phyloP scores from a whole-genome alignment of 2,797 vertebrate species.

The Esox lucius region DNA sequence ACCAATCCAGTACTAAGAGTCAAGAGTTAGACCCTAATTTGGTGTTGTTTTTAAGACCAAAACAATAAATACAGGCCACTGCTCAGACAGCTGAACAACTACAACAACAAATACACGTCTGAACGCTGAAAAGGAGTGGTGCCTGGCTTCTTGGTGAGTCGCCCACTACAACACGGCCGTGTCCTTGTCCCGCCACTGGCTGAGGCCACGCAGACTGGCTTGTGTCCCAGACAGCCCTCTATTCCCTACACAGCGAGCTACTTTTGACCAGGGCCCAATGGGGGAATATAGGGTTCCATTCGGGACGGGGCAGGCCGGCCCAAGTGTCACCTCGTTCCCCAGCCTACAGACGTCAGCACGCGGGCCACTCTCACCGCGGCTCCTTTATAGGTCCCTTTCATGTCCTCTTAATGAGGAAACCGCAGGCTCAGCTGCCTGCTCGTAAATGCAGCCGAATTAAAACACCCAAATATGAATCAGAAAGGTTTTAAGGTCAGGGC shows the following conservation, averaged over 20 bases:
- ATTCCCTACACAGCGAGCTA: not conserved
- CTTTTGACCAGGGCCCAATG: not conserved
- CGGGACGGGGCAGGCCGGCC: not conserved
- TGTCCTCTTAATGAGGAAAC: slow-evolving; percentile 82
- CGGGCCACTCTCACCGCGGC: slow-evolving; percentile 67
- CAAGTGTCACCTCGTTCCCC: slow-evolving; percentile 40
- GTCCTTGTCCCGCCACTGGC: slow-evolving; percentile 46
- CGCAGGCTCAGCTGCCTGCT: slow-evolving; percentile 73
- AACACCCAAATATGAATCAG: slow-evolving; percentile 80
- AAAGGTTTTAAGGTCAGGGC: slow-evolving; percentile 13
- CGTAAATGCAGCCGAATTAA: slow-evolving; percentile 75
- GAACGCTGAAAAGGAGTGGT: not conserved
- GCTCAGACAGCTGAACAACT: not conserved
- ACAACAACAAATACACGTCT: not conserved
- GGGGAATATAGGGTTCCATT: not conserved
- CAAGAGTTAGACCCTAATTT: not conserved
- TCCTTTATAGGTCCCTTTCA: slow-evolving; percentile 80
- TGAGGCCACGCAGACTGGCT: slow-evolving; percentile 61
- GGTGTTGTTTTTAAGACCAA: slow-evolving; percentile 3
- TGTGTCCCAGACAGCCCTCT: slow-evolving; percentile 12
- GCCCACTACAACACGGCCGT: not conserved
- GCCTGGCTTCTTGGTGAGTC: no score
- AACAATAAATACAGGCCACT: not conserved
- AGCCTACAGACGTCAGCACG: slow-evolving; percentile 75
- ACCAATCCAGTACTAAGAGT: not conserved